Evolutionary conservation across 23 tunicate species (phyloP).

Genomic region (Trididemnum nubilum): DNA sequence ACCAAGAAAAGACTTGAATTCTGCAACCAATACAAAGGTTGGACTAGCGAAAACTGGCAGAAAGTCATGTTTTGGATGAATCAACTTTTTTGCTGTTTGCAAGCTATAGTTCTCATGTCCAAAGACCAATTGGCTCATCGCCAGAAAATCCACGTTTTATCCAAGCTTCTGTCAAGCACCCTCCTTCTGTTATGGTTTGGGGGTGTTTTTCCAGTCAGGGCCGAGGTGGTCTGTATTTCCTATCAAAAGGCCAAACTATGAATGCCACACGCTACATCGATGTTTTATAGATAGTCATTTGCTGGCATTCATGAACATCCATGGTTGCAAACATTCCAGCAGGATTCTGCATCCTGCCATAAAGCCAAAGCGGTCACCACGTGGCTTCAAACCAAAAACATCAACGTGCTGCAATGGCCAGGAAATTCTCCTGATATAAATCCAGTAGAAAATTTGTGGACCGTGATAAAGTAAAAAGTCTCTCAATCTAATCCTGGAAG

Average conservation of each 20-base stretch:
- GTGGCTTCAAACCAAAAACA: constrained; percentile 43
- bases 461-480: background rate
- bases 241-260: no score
- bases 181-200: no score
- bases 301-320: no score
- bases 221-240: no score
- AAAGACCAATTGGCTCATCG: constrained; percentile 38
- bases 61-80: constrained; percentile 36
- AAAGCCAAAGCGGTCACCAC: constrained; percentile 29
- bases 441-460: constrained; percentile 26
- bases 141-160: constrained; percentile 25
- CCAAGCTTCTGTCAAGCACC: constrained; percentile 45
- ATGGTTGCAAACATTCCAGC: no score
- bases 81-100: constrained; percentile 33
- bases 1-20: no score
- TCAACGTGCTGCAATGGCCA: no score
- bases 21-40: no score
- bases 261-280: constrained; percentile 29
- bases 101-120: constrained; percentile 8
- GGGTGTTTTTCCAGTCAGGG: no score
- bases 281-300: constrained; percentile 6
- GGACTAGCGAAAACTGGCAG: no score
- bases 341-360: constrained; percentile 12
- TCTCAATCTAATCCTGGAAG: no score
- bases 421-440: no score